phyloP scores from a whole-genome alignment of 2,113 vertebrate genomes.

The Stictonetta naevosa region DNA sequence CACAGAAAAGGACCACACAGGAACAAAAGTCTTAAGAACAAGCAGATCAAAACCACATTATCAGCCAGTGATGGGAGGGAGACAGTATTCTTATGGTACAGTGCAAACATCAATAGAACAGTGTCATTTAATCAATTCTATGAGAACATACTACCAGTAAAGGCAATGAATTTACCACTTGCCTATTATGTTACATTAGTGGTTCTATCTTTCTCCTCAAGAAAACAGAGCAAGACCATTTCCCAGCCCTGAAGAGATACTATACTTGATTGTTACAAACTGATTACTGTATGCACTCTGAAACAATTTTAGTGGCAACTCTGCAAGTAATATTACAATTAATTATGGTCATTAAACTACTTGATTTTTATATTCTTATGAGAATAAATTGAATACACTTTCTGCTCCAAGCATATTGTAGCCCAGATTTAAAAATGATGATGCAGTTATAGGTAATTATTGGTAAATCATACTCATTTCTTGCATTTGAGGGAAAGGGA shows the following conservation, averaged over 20 bases:
- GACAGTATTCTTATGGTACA: not conserved
- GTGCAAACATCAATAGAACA: not conserved
- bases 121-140: not conserved
- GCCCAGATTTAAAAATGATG: not conserved
- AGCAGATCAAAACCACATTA: not conserved
- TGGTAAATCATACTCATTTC: not conserved
- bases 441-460: not conserved
- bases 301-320: not conserved
- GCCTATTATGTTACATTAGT: not conserved
- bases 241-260: not conserved
- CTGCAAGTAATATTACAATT: not conserved
- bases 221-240: not conserved
- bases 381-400: not conserved
- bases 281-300: not conserved
- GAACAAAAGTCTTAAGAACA: not conserved
- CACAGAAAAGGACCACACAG: not conserved
- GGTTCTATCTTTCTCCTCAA: not conserved
- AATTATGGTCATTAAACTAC: not conserved
- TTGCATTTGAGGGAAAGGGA: not conserved
- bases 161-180: not conserved
- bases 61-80: not conserved
- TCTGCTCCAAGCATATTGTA: not conserved
- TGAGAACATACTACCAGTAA: not conserved
- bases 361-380: not conserved
- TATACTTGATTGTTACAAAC: not conserved